Conservation (phyloP, 1,140 invertebrate species). For the Cotesia typhae region DNA sequence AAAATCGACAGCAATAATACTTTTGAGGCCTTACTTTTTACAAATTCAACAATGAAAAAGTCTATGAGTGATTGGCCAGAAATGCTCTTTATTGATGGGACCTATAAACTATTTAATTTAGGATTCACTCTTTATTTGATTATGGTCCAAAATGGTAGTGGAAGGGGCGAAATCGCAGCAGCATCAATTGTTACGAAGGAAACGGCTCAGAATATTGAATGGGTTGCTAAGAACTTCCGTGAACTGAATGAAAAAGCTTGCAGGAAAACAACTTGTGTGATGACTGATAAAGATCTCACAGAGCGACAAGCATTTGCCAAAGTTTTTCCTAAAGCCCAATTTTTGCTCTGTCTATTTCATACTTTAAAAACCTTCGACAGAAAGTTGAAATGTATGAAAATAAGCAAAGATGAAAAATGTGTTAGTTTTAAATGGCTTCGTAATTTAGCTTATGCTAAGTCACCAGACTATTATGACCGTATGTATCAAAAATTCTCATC, state of each 20-base stretch:
- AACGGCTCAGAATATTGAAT: conserved; percentile 12
- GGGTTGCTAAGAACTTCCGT: conserved; percentile 21
- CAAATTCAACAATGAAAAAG: conserved; percentile 31
- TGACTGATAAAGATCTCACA: conserved; percentile 33
- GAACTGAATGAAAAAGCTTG: conserved; percentile 8
- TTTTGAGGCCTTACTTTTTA: conserved; percentile 38
- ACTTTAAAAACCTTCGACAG: conserved; percentile 19
- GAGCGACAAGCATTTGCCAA: conserved; percentile 24
- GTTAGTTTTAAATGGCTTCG: too few species aligned
- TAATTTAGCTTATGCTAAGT: too few species aligned
- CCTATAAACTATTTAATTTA: conserved; percentile 31
- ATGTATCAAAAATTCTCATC: too few species aligned
- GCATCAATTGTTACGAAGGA: conserved; percentile 2
- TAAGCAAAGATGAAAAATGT: not conserved
- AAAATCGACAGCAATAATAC: conserved; percentile 19
- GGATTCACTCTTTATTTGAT: conserved; percentile 28
- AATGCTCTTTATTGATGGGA: conserved; percentile 38
- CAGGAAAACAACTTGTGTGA: conserved; percentile 28
- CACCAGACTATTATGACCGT: too few species aligned
- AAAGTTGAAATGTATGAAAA: not conserved
- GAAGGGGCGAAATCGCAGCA: conserved; percentile 28
- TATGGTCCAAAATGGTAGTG: conserved; percentile 22
- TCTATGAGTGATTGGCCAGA: conserved; percentile 28
- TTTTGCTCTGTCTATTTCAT: conserved; percentile 33
- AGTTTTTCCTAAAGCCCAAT: conserved; percentile 19